Evolutionary conservation across 2,113 vertebrate genomes (phyloP), one percentile per base, ranked within the genome.

Genomic region (Silurus glanis): DNA sequence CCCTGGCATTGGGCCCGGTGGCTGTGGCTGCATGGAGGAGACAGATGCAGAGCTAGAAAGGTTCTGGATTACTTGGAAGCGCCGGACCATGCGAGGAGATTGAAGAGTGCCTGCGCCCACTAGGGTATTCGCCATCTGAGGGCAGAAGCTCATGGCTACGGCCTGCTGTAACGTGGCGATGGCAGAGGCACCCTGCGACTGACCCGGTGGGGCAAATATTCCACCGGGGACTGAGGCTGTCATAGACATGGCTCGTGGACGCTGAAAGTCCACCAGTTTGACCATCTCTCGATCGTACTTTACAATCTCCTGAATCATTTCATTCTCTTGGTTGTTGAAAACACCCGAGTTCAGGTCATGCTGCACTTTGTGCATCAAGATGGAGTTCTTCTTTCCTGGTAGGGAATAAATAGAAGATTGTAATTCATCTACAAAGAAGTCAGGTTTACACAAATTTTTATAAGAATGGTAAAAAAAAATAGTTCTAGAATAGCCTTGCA

Each of bases 221-320:
- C 95, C 92, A 0, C 95, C 93, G 0, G 89, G 92, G 51, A 94
- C 91, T 16, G 94, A 94, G 0, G 95, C 94, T 0, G 95, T 95
- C 92, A 94, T 95, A 62, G 97, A 97, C 92, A 98, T 93, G 84
- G 97, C 96, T 0, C 94, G 93, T 0, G 96, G 96, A 49, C 96
- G 96, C 92, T 96, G 97, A 86, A 97, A 94, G 89, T 98, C 97
- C 0, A 97, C 96, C 88, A 96, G 95, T 92, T 98, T 98, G 83
- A 96, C 97, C 98, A 99, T 99, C 93, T 99, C 97, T 17, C 98
- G 96, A 93, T 99, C 98, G 0, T 98, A 99, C 93, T 99, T 99
- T 87, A 99, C 97, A 0, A 99, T 99, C 95, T 99, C 97, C 90
- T 99, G 98, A 91, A 99, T 99, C 95, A 99, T 97, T 90, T 99